These are phyloP conservation scores for Xiphophorus maculatus DNA, from an alignment of 2,113 vertebrate genomes.

Conservation along the genomic window DNA sequence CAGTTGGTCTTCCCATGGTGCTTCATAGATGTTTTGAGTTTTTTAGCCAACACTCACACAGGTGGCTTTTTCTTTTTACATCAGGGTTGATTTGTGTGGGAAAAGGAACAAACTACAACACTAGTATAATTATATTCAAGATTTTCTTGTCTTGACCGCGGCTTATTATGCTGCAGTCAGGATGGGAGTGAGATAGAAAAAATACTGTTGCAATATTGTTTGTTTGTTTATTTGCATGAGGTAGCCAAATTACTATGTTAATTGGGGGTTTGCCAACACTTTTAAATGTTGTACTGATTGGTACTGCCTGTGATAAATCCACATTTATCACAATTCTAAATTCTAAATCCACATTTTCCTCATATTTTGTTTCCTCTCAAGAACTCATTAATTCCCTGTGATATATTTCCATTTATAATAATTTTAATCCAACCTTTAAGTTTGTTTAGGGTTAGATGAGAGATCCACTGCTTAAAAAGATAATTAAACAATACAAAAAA, in stretches of 20 bases:
- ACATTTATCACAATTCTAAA: too few relatives aligned
- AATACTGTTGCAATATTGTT: background rate
- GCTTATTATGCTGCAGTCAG: too few relatives aligned
- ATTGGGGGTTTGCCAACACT: too few relatives aligned
- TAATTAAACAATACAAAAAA: too few relatives aligned
- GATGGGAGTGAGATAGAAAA: too few relatives aligned
- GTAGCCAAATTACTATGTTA: too few relatives aligned
- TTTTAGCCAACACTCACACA: background rate
- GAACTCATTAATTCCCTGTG: background rate
- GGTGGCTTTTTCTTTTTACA: background rate
- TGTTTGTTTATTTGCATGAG: background rate
- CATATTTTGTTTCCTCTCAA: background rate
- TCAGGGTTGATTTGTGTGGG: background rate
- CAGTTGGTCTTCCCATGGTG: constrained; percentile 11
- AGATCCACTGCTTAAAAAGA: background rate
- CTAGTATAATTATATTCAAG: too few relatives aligned
- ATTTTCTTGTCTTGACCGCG: too few relatives aligned
- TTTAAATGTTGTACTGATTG: too few relatives aligned
- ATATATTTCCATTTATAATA: background rate
- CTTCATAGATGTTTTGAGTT: background rate
- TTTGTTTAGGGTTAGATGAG: background rate
- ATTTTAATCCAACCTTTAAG: background rate
- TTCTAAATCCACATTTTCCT: background rate
- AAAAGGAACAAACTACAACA: background rate
- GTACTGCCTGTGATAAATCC: background rate